These are phyloP conservation scores for Danio tinwini DNA, from an alignment of 2,797 vertebrate species.

Conservation along the genomic window DNA sequence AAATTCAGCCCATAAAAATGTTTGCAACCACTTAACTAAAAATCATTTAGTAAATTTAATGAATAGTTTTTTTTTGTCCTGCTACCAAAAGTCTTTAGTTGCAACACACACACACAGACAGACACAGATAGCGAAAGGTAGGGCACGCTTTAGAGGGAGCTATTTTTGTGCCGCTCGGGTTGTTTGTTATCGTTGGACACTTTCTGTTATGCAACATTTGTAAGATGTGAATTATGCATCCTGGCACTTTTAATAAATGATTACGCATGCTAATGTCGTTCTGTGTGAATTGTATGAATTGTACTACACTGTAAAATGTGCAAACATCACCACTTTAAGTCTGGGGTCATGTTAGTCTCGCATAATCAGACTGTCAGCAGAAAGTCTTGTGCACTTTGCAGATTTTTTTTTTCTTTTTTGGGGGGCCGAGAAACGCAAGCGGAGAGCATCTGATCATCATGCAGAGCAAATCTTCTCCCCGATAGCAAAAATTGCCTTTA, in stretches of 20 bases:
- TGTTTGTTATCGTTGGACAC: neutral
- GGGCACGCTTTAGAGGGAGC: slow-evolving; percentile 5
- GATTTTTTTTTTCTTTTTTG: too few species aligned
- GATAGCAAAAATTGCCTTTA: too few species aligned
- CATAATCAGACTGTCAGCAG: neutral
- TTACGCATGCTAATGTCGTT: neutral
- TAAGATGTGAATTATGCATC: slow-evolving; percentile 9
- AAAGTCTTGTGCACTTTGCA: slow-evolving; percentile 2
- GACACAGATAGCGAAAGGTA: neutral
- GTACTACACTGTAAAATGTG: neutral
- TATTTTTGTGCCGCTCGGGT: slow-evolving; percentile 13
- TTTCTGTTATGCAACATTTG: slow-evolving; percentile 3
- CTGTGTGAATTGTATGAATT: neutral
- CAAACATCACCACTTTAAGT: neutral
- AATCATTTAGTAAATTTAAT: too few species aligned
- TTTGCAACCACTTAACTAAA: too few species aligned
- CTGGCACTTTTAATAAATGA: neutral
- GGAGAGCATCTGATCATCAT: neutral
- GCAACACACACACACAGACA: neutral
- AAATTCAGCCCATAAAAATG: too few species aligned
- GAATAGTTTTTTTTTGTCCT: too few species aligned
- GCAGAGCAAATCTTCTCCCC: neutral
- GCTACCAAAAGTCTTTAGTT: too few species aligned
- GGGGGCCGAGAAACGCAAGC: too few species aligned
- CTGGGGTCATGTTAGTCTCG: neutral